Evolutionary conservation across 2,797 vertebrate species (phyloP).

Genomic region (Limosa lapponica): DNA sequence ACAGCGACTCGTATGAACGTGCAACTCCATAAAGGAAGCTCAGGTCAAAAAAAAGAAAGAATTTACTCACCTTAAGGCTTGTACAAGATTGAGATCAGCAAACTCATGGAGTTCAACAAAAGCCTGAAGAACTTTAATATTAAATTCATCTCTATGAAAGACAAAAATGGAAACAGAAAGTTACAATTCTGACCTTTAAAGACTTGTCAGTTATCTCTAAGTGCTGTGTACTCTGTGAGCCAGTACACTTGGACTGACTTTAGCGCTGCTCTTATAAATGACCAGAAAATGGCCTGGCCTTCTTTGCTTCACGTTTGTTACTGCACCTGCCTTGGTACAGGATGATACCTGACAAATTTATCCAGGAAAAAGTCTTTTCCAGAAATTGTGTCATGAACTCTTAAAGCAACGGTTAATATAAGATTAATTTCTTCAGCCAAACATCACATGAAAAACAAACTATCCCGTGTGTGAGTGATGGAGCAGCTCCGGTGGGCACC

Average conservation of each 20-base stretch:
- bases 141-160: constrained; percentile 91
- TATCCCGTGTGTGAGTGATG: not conserved
- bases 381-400: not conserved
- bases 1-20: not conserved
- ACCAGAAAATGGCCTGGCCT: not conserved
- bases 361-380: not conserved
- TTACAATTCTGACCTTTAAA: not conserved
- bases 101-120: constrained; percentile 99
- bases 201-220: not conserved
- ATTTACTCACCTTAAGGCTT: constrained; percentile 90
- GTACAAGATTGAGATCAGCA: constrained; percentile 96
- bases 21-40: not conserved
- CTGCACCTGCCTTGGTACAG: not conserved
- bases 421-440: not conserved
- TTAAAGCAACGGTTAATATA: not conserved
- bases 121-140: constrained; percentile 95
- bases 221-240: not conserved
- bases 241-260: not conserved
- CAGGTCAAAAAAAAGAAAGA: not conserved
- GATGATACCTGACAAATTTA: not conserved
- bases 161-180: not conserved
- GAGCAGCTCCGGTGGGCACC: not conserved
- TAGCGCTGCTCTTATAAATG: not conserved
- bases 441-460: not conserved
- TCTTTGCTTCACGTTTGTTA: not conserved